Conservation (phyloP, 2,888 invertebrate species). For the Acanthoscelides obtectus region DNA sequence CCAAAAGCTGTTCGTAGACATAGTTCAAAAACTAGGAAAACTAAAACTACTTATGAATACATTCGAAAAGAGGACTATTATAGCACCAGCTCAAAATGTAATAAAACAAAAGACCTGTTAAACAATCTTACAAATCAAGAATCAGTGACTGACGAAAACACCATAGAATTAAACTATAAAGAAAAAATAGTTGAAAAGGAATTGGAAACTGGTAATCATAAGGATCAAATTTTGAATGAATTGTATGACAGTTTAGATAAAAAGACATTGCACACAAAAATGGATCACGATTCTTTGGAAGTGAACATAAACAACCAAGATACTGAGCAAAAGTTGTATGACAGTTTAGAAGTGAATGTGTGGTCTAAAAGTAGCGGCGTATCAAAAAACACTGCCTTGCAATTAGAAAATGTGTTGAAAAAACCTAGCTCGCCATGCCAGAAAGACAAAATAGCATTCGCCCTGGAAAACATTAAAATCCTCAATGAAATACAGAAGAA, state of each 20-base stretch:
- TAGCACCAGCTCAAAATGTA: slow-evolving; percentile 26
- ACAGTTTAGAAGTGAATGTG: slow-evolving; percentile 39
- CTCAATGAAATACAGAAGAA: slow-evolving; percentile 64
- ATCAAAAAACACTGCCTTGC: slow-evolving; percentile 28
- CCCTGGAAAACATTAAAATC: slow-evolving; percentile 56
- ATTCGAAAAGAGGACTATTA: slow-evolving; percentile 45
- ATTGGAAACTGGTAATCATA: slow-evolving; percentile 32
- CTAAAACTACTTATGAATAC: slow-evolving; percentile 44
- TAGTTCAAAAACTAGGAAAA: slow-evolving; percentile 51
- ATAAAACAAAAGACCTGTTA: slow-evolving; percentile 21
- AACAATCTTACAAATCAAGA: slow-evolving; percentile 28
- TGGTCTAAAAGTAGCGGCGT: slow-evolving; percentile 29
- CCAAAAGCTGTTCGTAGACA: slow-evolving; percentile 67
- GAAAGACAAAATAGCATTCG: slow-evolving; percentile 39
- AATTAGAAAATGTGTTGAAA: slow-evolving; percentile 41
- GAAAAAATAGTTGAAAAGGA: slow-evolving; percentile 44
- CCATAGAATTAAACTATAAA: slow-evolving; percentile 43
- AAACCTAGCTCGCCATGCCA: slow-evolving; percentile 33
- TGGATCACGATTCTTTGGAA: slow-evolving; percentile 41
- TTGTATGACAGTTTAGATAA: slow-evolving; percentile 44
- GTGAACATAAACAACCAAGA: slow-evolving; percentile 36
- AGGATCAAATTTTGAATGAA: slow-evolving; percentile 32
- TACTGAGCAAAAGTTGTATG: slow-evolving; percentile 32
- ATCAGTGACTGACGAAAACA: slow-evolving; percentile 35
- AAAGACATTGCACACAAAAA: slow-evolving; percentile 33